These are phyloP conservation scores for Leptothorax acervorum DNA, from an alignment of 2,888 invertebrate species.

Conservation along the genomic window DNA sequence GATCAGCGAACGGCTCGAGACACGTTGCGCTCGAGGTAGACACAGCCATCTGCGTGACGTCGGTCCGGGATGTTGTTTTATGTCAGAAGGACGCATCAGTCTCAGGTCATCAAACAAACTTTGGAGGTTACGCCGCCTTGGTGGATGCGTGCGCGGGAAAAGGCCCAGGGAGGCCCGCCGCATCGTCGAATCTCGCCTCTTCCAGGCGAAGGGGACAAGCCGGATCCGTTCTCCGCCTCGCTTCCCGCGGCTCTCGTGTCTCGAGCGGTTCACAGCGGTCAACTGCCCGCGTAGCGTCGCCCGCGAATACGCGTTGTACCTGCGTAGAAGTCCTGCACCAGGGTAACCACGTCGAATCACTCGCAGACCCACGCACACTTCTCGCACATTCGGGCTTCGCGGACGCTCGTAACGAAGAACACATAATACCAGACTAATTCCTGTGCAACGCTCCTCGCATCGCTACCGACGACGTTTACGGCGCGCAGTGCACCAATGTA, in stretches of 20 bases:
- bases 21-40: background rate
- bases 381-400: slow-evolving; percentile 70
- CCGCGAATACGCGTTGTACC: slow-evolving; percentile 60
- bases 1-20: background rate
- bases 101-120: background rate
- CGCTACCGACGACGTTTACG: slow-evolving; percentile 68
- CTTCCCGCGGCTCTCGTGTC: slow-evolving; percentile 4
- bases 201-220: background rate
- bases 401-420: slow-evolving; percentile 65
- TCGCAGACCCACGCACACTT: slow-evolving; percentile 62
- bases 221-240: background rate
- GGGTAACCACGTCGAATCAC: slow-evolving; percentile 59
- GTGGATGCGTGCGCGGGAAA: background rate
- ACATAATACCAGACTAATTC: slow-evolving; percentile 70
- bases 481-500: slow-evolving; percentile 60
- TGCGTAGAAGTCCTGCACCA: slow-evolving; percentile 51
- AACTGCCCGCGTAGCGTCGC: slow-evolving; percentile 37
- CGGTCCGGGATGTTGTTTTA: slow-evolving; percentile 11
- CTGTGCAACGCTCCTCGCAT: slow-evolving; percentile 59
- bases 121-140: slow-evolving; percentile 54
- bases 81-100: slow-evolving; percentile 27
- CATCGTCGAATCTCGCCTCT: background rate
- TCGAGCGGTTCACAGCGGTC: slow-evolving; percentile 61
- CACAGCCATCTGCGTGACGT: background rate
- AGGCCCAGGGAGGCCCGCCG: background rate